Conservation (phyloP, 2,113 vertebrate species). For the Sardina pilchardus region DNA sequence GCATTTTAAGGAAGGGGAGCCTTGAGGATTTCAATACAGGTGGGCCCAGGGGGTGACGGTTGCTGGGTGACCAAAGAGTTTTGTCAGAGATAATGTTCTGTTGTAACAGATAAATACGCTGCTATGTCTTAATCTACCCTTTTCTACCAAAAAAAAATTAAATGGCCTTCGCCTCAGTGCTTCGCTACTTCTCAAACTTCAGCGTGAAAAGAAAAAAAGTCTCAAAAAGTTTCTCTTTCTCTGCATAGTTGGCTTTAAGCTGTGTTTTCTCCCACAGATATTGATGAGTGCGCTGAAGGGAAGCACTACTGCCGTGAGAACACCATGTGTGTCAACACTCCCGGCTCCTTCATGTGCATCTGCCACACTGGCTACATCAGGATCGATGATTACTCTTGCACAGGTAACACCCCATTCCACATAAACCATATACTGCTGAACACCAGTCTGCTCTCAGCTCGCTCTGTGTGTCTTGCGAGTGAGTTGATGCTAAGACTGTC, state of each 20-base stretch:
- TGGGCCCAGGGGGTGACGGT: not conserved
- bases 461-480: not conserved
- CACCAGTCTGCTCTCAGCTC: not conserved
- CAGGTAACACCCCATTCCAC: slow-evolving; percentile 75
- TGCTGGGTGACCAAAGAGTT: not conserved
- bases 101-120: not conserved
- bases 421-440: not conserved
- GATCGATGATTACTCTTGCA: slow-evolving; percentile 98
- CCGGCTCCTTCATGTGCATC: slow-evolving; percentile 95
- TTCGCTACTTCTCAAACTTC: not conserved
- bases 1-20: not conserved
- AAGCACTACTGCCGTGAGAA: slow-evolving; percentile 97
- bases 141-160: not conserved
- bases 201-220: not conserved
- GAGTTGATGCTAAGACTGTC: not conserved
- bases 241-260: not conserved
- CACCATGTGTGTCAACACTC: slow-evolving; percentile 94
- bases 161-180: not conserved
- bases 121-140: not conserved
- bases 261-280: slow-evolving; percentile 72
- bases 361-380: slow-evolving; percentile 94
- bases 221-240: not conserved
- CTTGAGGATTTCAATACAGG: slow-evolving; percentile 8
- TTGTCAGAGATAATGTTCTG: not conserved
- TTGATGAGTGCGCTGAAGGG: slow-evolving; percentile 95